Conservation (phyloP, 2,888 invertebrate genomes). For the Machimus atricapillus region DNA sequence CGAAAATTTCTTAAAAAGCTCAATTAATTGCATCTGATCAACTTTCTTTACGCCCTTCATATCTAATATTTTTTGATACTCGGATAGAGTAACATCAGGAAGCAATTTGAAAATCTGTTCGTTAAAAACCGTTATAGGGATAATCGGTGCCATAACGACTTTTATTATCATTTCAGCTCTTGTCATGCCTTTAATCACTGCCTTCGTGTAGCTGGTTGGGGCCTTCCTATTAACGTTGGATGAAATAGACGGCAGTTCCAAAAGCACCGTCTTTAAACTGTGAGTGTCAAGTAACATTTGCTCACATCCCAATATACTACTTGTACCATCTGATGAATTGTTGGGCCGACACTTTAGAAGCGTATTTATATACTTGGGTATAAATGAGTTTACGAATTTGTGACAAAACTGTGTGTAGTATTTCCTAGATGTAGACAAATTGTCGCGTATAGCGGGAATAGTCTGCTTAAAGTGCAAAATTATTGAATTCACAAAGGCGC, state of each 20-base stretch:
- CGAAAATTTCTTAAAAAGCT: slow-evolving; percentile 64
- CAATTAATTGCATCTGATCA: slow-evolving; percentile 67
- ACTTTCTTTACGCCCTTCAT: slow-evolving; percentile 83
- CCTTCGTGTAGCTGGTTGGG: slow-evolving; percentile 85
- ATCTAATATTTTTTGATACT: slow-evolving; percentile 93
- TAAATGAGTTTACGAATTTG: slow-evolving; percentile 93
- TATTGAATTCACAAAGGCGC: slow-evolving; percentile 90
- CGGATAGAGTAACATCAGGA: slow-evolving; percentile 86
- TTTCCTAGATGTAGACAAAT: slow-evolving; percentile 88
- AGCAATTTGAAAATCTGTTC: slow-evolving; percentile 89
- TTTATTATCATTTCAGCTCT: slow-evolving; percentile 99
- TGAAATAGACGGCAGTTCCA: slow-evolving; percentile 93
- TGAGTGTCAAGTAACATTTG: slow-evolving; percentile 93
- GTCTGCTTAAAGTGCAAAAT: slow-evolving; percentile 84
- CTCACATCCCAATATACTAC: slow-evolving; percentile 81
- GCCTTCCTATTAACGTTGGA: slow-evolving; percentile 88
- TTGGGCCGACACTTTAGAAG: slow-evolving; percentile 82
- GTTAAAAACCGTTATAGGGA: slow-evolving; percentile 80
- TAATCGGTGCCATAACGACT: slow-evolving; percentile 93
- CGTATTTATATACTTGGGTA: slow-evolving; percentile 91
- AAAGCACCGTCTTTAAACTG: slow-evolving; percentile 88
- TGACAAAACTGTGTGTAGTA: slow-evolving; percentile 98
- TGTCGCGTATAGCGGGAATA: slow-evolving; percentile 88
- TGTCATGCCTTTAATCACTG: slow-evolving; percentile 83
- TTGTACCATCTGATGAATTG: slow-evolving; percentile 29